Evolutionary conservation across 2,797 vertebrate genomes (phyloP), one percentile per base, ranked within the genome.

Genomic region (Lepus townsendii): DNA sequence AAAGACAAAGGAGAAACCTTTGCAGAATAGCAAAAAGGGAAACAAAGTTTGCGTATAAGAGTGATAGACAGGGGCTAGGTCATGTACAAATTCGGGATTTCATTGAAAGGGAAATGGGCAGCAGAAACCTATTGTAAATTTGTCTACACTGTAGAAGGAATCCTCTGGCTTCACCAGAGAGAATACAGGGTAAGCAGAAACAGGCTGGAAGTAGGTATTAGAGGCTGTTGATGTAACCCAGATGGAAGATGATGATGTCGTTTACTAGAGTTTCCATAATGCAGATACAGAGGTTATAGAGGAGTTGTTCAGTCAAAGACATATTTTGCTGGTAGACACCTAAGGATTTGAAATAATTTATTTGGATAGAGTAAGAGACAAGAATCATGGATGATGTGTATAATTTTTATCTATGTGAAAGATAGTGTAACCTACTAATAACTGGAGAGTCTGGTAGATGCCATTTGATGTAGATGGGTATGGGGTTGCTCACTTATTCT

Each of bases 321-420:
- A 12, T 17, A 72, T 71, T 93, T 78, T 86, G 13, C 50, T 60
- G 24, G 26, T 17, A 47, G 47, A 83, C 13, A 4, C 19, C 35
- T 73, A 3, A 63, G 30, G 7, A 76, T 54, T 89, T 69, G 16
- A 92, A 95, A 78, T 83, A 65, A 83, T 83, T 88, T 83, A 50
- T 32, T 54, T 30, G 7, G n/a, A 4, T n/a, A 62, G 72, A 60
- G 14, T 32, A 84, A 83, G 20, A 84, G 47, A 26, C 27, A 63
- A 65, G 20, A 85, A 76, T 68, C 8, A 35, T 12, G 38, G 47
- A 52, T 75, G 9, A 54, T 14, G 7, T 66, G 20, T 60, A 60
- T 22, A 4, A 73, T 73, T 83, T 75, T 72, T 5, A 84, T 11
- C 1, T 71, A 84, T 57, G n/a, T 73, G 52, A 75, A 88, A 82